phyloP scores from a whole-genome alignment of 2,888 invertebrate genomes.

The Esperia sulphurella region DNA sequence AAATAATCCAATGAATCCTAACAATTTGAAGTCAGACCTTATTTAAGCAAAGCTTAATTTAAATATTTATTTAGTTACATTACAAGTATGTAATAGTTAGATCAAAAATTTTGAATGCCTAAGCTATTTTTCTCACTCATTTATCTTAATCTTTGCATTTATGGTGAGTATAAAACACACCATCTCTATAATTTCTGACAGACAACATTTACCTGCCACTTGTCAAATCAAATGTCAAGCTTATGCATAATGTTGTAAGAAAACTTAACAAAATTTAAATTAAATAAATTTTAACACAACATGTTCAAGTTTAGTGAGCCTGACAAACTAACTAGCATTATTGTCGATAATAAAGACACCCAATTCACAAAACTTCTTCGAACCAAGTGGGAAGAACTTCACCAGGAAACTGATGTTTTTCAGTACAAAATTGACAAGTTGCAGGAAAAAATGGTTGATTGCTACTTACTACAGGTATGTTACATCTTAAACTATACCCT shows the following conservation, averaged over 20 bases:
- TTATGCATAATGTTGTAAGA: too few relatives aligned
- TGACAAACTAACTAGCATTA: slow-evolving; percentile 2
- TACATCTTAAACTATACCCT: slow-evolving; percentile 16
- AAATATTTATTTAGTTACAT: too few relatives aligned
- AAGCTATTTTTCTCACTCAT: neutral
- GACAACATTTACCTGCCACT: neutral
- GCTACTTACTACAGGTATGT: slow-evolving; percentile 53
- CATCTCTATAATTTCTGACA: neutral
- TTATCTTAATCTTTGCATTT: neutral
- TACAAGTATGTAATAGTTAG: too few relatives aligned
- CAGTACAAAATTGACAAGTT: slow-evolving; percentile 52
- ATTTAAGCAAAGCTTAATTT: neutral
- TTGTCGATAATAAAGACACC: neutral
- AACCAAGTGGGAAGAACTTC: slow-evolving; percentile 52
- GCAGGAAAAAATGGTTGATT: slow-evolving; percentile 39
- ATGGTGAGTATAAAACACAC: neutral
- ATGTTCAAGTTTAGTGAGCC: slow-evolving; percentile 21
- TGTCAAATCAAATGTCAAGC: neutral
- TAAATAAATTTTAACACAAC: slow-evolving; percentile 1
- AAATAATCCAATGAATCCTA: slow-evolving; percentile 59
- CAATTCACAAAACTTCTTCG: slow-evolving; percentile 29
- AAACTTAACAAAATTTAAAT: neutral
- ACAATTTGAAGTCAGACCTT: slow-evolving; percentile 29
- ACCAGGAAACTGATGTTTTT: slow-evolving; percentile 40
- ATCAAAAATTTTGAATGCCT: neutral